Evolutionary conservation across 1,140 invertebrate genomes (phyloP).

Genomic region (Leptestheria dahalacensis): DNA sequence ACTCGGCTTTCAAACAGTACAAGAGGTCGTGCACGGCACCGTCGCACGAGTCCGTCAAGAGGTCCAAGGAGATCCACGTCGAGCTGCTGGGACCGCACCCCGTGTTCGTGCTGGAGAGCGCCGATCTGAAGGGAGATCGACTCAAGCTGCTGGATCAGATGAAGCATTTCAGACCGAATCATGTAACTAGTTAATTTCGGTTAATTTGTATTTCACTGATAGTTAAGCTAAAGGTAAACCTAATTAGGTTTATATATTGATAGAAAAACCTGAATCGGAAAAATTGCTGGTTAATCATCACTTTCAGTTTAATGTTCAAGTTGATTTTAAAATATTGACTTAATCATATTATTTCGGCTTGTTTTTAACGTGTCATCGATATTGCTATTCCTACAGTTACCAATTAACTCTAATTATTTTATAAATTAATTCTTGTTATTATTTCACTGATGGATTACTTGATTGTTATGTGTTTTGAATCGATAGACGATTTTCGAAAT

Average conservation of each 20-base stretch:
- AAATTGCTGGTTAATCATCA: no score
- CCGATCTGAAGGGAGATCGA: conserved; percentile 16
- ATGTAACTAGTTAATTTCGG: conserved; percentile 42
- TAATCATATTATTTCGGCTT: no score
- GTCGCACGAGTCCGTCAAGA: conserved; percentile 70
- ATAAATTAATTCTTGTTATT: conserved; percentile 11
- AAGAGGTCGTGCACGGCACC: conserved; percentile 66
- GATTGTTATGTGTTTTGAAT: conserved; percentile 30
- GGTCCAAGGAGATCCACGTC: conserved; percentile 51
- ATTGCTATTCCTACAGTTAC: no score
- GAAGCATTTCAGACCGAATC: conserved; percentile 65
- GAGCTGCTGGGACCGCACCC: conserved; percentile 40
- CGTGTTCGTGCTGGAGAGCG: conserved; percentile 32
- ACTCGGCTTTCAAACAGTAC: conserved; percentile 85
- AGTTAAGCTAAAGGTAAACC: no score
- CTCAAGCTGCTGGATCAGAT: conserved; percentile 49
- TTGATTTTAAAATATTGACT: no score
- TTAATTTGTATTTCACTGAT: no score
- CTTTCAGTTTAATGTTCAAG: no score
- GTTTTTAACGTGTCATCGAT: no score
- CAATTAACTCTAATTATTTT: conserved; percentile 1
- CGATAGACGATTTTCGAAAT: conserved; percentile 94
- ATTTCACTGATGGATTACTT: conserved; percentile 9
- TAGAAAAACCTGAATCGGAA: no score
- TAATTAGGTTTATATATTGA: no score